These are phyloP conservation scores for Aptenodytes forsteri DNA, from an alignment of 2,113 vertebrate genomes.

Conservation along the genomic window DNA sequence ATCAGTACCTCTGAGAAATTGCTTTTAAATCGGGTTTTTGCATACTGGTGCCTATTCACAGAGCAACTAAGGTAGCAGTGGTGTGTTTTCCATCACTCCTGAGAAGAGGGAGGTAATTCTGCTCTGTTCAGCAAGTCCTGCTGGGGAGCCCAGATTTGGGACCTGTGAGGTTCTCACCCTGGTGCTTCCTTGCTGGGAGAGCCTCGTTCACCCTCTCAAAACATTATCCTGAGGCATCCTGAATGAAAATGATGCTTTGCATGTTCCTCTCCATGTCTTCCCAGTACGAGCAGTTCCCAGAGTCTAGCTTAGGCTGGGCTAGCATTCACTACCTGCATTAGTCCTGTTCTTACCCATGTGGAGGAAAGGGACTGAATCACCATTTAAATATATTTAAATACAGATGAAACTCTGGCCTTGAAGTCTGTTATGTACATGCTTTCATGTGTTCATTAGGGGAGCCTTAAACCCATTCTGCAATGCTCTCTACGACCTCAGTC, in stretches of 20 bases:
- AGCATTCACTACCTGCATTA: not conserved
- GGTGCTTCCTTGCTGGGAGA: not conserved
- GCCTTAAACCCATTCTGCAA: not conserved
- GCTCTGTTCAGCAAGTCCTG: not conserved
- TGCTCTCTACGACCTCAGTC: not conserved
- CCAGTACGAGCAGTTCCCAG: not conserved
- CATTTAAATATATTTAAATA: not conserved
- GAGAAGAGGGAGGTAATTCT: not conserved
- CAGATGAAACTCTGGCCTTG: not conserved
- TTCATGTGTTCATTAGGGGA: not conserved
- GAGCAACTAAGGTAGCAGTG: not conserved
- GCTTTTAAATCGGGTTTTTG: not conserved
- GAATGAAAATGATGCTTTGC: not conserved
- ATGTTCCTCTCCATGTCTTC: not conserved
- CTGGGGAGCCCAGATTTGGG: not conserved
- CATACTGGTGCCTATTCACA: not conserved
- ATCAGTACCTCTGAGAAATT: not conserved
- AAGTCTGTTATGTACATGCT: not conserved
- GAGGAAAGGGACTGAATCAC: not conserved
- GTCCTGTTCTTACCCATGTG: not conserved
- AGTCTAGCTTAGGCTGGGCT: not conserved
- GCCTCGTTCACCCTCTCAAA: fast-evolving
- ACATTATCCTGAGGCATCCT: not conserved
- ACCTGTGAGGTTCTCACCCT: not conserved
- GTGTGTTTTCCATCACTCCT: not conserved